Evolutionary conservation across 1,140 invertebrate species (phyloP).

Genomic region (Parasteatoda tepidariorum): DNA sequence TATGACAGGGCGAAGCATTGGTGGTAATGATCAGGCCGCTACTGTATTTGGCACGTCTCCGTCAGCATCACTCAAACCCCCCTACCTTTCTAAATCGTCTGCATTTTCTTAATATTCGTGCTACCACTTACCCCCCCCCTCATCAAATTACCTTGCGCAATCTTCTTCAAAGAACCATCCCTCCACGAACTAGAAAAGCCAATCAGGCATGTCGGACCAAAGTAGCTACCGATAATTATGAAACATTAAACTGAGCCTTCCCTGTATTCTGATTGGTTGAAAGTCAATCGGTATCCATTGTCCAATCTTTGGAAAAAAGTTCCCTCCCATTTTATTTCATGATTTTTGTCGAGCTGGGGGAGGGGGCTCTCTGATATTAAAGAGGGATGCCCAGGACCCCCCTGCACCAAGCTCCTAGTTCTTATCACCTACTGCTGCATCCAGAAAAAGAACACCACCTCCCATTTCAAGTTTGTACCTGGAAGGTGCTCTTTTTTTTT

Average conservation of each 20-base stretch:
- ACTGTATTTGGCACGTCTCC: conserved; percentile 57
- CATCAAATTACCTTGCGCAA: conserved; percentile 6
- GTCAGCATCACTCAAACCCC: conserved; percentile 41
- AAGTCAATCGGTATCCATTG: conserved; percentile 37
- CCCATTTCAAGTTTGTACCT: conserved; percentile 22
- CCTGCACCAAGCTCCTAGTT: not conserved
- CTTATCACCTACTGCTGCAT: conserved; percentile 27
- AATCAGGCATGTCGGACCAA: conserved; percentile 20
- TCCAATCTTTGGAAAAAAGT: conserved; percentile 45
- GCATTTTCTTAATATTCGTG: conserved; percentile 15
- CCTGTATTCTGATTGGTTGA: conserved; percentile 22
- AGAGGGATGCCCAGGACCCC: not conserved
- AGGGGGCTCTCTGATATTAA: not conserved
- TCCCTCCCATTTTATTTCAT: conserved; percentile 31
- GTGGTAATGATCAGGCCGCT: conserved; percentile 58
- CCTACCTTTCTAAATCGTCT: not conserved
- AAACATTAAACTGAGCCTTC: conserved; percentile 53
- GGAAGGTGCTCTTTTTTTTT: conserved; percentile 5
- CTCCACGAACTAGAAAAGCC: conserved; percentile 12
- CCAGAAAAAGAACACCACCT: conserved; percentile 8
- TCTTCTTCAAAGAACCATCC: conserved; percentile 3
- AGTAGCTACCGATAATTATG: conserved; percentile 48
- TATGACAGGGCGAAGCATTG: conserved; percentile 45
- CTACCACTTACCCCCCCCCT: not conserved
- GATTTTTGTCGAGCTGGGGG: not conserved